Evolutionary conservation across 1,140 invertebrate genomes (phyloP), one percentile per base, ranked within the genome.

Genomic region (Drosophila nebulosa): DNA sequence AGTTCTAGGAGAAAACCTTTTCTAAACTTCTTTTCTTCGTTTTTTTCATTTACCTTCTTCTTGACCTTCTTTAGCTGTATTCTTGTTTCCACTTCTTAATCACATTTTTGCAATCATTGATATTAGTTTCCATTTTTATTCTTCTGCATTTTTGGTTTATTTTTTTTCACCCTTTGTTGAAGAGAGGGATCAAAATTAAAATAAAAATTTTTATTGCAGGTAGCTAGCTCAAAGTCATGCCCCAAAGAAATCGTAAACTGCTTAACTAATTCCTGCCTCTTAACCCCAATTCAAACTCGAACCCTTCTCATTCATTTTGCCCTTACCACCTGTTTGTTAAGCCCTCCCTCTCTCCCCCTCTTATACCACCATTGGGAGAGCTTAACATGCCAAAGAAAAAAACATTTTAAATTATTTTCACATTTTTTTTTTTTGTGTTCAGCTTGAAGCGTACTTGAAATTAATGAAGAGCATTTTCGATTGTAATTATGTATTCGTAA

Each of bases 401-500:
- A 7, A 39, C 22, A 46, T 79, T 75, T 69, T 66, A 55, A 52
- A 79, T 65, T 52, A 62, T 53, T 59, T 30, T 46, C 9, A 35
- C 18, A 58, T 22, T 52, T 50, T 65, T 50, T 57, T 35, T 35
- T 58, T 26, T 27, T 32, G 35, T 63, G 63, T 66, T 46, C 58
- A 58, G 70, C 64, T 65, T 74, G 65, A 65, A 80, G 77, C 61
- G 65, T 64, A 86, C 83, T 86, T 78, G 81, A 85, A 86, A 86
- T 88, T 86, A 88, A 86, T 86, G 81, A 88, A 85, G 81, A 85
- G 74, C 81, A 86, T 86, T 85, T 85, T 85, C 78, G 83, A 85
- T 85, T 85, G 81, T 85, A 86, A 86, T 85, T 85, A 86, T 84
- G 80, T 84, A 86, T 85, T 85, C 74, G 81, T 81, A 74, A 74